Evolutionary conservation across 2,113 vertebrate species (phyloP).

Genomic region (Solenodon paradoxus): DNA sequence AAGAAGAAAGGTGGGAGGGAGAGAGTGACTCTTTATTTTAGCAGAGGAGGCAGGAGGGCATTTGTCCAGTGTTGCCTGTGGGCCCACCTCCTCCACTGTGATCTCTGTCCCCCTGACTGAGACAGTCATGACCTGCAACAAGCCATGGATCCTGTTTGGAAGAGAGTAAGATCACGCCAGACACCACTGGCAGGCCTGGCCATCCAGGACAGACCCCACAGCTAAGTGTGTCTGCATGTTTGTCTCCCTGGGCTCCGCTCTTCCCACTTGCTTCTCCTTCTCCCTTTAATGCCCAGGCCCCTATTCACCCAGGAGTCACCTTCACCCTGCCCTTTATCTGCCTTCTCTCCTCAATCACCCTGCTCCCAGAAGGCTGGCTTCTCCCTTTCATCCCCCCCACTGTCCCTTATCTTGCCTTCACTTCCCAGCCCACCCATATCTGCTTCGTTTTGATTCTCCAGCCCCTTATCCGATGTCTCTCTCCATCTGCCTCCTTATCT

Average conservation of each 20-base stretch:
- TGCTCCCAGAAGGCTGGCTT: neutral
- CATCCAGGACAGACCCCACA: neutral
- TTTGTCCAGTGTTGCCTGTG: neutral
- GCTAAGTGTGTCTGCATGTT: fast-evolving
- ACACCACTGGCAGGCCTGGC: neutral
- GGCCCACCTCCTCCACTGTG: fast-evolving
- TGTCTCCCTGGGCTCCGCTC: neutral
- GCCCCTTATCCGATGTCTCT: conserved; percentile 21
- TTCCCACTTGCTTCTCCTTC: neutral
- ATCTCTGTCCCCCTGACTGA: neutral
- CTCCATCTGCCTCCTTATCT: conserved; percentile 47
- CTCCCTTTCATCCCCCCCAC: conserved; percentile 5
- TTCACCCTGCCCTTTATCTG: neutral
- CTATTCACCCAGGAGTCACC: neutral
- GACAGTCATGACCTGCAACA: neutral
- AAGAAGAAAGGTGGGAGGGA: neutral
- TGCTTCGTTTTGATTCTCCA: neutral
- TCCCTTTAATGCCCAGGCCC: neutral
- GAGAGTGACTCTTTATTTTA: too few relatives aligned
- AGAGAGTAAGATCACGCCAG: neutral
- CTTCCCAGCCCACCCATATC: neutral
- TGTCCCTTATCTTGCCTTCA: neutral
- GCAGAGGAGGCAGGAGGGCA: neutral
- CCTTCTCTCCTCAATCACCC: neutral
- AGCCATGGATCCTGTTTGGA: neutral